phyloP scores from a whole-genome alignment of 2,113 vertebrate species.

The Heterotis niloticus region DNA sequence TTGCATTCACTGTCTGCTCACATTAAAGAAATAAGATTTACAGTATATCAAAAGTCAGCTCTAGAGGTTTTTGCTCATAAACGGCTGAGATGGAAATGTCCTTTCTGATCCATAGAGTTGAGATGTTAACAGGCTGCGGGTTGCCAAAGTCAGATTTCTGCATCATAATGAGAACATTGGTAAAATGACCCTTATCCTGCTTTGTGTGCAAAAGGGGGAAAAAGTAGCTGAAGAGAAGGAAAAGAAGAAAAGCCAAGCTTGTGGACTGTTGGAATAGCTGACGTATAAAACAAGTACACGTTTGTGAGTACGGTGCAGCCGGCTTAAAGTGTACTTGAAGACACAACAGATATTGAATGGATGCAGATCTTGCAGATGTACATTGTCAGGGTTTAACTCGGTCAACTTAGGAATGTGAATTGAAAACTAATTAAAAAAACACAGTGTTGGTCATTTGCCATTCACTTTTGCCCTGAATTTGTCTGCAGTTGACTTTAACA shows the following conservation, averaged over 20 bases:
- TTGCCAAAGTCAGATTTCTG: constrained; percentile 56
- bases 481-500: too few species aligned
- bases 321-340: too few species aligned
- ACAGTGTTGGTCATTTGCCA: too few species aligned
- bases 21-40: constrained; percentile 6
- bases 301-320: too few species aligned
- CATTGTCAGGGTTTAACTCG: neutral
- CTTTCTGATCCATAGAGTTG: constrained; percentile 44
- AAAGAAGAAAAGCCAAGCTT: constrained; percentile 45
- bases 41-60: neutral
- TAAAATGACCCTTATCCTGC: constrained; percentile 63
- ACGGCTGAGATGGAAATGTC: constrained; percentile 39
- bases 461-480: too few species aligned
- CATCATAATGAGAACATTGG: constrained; percentile 51
- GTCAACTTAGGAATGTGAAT: too few species aligned
- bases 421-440: too few species aligned
- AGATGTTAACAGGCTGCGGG: constrained; percentile 50
- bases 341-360: too few species aligned
- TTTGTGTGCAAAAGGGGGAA: constrained; percentile 45
- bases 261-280: constrained; percentile 1
- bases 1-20: neutral
- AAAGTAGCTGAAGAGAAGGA: constrained; percentile 43
- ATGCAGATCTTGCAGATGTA: neutral
- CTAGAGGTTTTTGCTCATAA: neutral
- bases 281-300: constrained; percentile 39